Base-by-base conservation (phyloP, 2,888 invertebrate genomes). In the Allophyes oxyacanthae region DNA sequence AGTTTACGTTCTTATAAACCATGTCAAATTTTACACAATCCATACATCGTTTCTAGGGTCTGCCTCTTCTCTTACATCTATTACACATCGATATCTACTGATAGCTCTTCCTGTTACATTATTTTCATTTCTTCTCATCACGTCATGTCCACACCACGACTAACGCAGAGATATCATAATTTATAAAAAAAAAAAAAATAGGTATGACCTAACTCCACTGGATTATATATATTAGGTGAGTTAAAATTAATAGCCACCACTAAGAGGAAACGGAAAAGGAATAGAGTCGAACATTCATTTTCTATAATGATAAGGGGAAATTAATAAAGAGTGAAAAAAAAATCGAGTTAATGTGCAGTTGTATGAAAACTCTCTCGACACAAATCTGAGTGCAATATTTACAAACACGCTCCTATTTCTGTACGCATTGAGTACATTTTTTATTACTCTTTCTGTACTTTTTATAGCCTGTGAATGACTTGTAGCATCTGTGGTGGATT, bases 391-490 rank as follows among this genome's bases (percentile, higher is more conserved):
- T 74, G 60, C 74, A 67, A 66, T 72, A 72, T 74, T 74, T 66
- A 73, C 77, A 59, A 77, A 72, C 56, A 64, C 32, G 6, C 6
- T 62, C 68, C 86, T 90, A 89, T 90, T 91, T 86, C 67, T 60
- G 82, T 82, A 76, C 63, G 75, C 73, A 64, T 65, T 68, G 73
- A 77, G 83, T 83, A 81, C 64, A 82, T 78, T 78, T 85, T 89
- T 89, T 90, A 88, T 87, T 90, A 87, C 90, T 87, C 84, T 87
- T 88, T 87, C 79, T 78, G 76, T 80, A 83, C 82, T 89, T 88
- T 91, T 91, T 90, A 92, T 85, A 82, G 85, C 78, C 84, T 85
- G 90, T 86, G 86, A 90, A 89, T 89, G 91, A 91, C 85, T 91
- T 63, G 81, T 62, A 87, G 88, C 91, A 91, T 92, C 91, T 91